Conservation (phyloP, 2,113 vertebrate genomes). For the Cettia cetti region DNA sequence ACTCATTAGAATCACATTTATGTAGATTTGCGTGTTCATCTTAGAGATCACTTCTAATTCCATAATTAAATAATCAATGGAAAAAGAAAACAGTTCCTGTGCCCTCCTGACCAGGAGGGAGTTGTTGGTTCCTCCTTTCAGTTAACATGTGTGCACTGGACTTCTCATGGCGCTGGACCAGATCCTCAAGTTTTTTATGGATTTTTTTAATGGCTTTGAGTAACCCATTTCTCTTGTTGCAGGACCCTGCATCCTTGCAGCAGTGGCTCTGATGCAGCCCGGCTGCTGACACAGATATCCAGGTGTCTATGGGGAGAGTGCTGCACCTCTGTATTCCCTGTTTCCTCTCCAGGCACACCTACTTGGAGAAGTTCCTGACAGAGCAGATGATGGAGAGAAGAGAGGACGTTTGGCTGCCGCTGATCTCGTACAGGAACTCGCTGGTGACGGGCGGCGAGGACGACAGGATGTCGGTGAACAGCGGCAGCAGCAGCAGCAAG, state of each 20-base stretch:
- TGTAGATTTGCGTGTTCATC: background rate
- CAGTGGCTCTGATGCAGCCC: background rate
- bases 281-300: background rate
- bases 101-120: background rate
- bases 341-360: constrained; percentile 82
- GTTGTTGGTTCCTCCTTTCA: background rate
- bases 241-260: background rate
- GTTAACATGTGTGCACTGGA: background rate
- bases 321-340: background rate
- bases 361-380: constrained; percentile 96
- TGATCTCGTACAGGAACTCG: constrained; percentile 97
- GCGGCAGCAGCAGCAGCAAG: constrained; percentile 94
- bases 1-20: background rate
- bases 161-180: background rate
- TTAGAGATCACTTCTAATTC: background rate
- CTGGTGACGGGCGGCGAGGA: constrained; percentile 94
- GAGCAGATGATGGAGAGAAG: constrained; percentile 98
- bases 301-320: background rate
- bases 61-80: background rate
- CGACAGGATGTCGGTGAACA: constrained; percentile 95
- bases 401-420: constrained; percentile 97
- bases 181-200: background rate
- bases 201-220: background rate
- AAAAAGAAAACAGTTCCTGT: background rate
- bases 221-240: background rate